Base-by-base conservation (phyloP, 2,888 invertebrate genomes). In the Harmothoe impar region DNA sequence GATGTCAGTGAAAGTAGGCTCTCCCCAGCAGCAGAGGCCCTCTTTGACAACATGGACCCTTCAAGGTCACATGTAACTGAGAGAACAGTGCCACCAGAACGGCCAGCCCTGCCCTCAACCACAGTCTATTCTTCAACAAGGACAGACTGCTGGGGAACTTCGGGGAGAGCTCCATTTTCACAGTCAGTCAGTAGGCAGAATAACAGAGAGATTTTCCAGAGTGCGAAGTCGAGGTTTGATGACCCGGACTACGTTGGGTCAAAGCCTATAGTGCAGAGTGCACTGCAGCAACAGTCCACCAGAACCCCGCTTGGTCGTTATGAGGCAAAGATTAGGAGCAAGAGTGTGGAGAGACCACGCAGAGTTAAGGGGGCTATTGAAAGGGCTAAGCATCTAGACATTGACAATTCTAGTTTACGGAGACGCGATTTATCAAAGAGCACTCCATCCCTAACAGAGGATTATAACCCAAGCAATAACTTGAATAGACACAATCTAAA, bases 251-350 rank as follows among this genome's bases (percentile, higher is more conserved):
- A n/a, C 0, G n/a, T n/a, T n/a, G 29, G 31, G 20, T 43, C 90
- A 10, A 68, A 89, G 35, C 56, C 56, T n/a, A 29, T 86, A 33
- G 85, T 85, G 10, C 54, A 85, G 52, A 89, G 78, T 35, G 89
- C 77, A 1, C 56, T 91, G 33, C 43, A 54, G 15, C 43, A 56
- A 23, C 54, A 31, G 23, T 86, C 89, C 15, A 84, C 33, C 23
- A 89, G 51, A 20, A 78, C 90, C n/a, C 91, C 90, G 20, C 86
- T 91, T 43, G 91, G 91, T 3, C 29, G 84, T 31, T 91, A 90
- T 84, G 91, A 91, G 54, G 91, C 90, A 25, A 81, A 81, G 43
- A 91, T 91, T 25, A 77, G 91, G 29, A 85, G 90, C 25, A 86
- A 62, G 54, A 89, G 89, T 43, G 54, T 31, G 23, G 89, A 54